phyloP scores from a whole-genome alignment of 92 coral and sea anemone species.

The Porites rus region DNA sequence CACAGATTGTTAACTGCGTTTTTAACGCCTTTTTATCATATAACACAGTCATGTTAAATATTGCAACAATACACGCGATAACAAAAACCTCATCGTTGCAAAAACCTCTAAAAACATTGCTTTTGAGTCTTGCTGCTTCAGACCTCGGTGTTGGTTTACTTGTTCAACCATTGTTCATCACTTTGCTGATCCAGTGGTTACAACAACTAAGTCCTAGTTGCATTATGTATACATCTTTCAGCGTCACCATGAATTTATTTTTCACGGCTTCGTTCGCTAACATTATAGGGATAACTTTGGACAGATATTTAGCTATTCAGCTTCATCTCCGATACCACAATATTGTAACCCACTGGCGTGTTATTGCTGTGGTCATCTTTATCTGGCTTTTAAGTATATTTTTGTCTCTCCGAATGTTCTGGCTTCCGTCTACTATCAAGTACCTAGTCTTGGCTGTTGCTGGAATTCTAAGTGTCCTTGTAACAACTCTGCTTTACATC shows the following conservation, averaged over 20 bases:
- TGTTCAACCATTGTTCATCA: background rate
- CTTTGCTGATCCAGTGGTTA: background rate
- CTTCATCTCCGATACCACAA: constrained; percentile 9
- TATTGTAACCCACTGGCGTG: background rate
- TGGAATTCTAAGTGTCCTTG: background rate
- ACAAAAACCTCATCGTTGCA: too few relatives aligned
- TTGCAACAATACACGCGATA: too few relatives aligned
- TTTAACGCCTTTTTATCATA: background rate
- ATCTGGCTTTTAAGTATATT: too few relatives aligned
- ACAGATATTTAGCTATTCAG: constrained; percentile 14
- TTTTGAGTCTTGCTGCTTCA: too few relatives aligned
- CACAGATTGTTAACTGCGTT: background rate
- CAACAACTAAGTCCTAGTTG: background rate
- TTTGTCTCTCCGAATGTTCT: background rate
- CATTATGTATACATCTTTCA: background rate
- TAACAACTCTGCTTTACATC: background rate
- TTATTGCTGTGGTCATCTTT: too few relatives aligned
- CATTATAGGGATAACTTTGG: background rate
- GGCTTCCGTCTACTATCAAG: background rate
- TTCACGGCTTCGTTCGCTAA: background rate
- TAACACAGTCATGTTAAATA: background rate
- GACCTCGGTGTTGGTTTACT: constrained; percentile 5
- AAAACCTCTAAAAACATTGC: too few relatives aligned
- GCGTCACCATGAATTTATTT: background rate
- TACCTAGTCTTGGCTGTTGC: background rate